Conservation (phyloP, 1,140 invertebrate species). For the Trichonephila clavipes region DNA sequence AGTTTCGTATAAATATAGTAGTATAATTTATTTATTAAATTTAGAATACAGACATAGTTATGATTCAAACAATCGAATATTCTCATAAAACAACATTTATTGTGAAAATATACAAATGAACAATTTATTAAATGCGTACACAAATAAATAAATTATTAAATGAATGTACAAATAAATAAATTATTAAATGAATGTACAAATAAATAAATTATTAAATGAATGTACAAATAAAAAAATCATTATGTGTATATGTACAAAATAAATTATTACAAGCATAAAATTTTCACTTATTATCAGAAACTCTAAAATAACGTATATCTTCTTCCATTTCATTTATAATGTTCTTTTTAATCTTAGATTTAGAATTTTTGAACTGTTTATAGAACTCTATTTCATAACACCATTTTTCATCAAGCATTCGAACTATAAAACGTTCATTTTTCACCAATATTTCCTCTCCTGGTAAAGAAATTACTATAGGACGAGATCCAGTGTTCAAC, state of each 20-base stretch:
- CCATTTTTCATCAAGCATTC: slow-evolving; percentile 5
- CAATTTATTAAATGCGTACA: too few species aligned
- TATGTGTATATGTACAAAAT: not conserved
- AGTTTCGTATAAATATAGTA: too few species aligned
- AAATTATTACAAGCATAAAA: not conserved
- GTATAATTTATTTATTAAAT: too few species aligned
- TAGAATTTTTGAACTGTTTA: not conserved
- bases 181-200: too few species aligned
- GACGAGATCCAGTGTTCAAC: not conserved
- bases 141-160: too few species aligned
- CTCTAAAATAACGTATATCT: not conserved
- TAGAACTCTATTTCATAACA: not conserved
- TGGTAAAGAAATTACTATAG: not conserved
- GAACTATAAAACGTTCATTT: not conserved
- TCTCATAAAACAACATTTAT: too few species aligned
- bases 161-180: too few species aligned
- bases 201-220: too few species aligned
- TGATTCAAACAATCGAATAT: too few species aligned
- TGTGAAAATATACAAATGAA: too few species aligned
- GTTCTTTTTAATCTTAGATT: not conserved
- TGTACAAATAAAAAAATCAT: too few species aligned
- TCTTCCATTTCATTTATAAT: not conserved
- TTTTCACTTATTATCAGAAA: not conserved
- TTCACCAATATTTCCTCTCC: not conserved
- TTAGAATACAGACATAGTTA: too few species aligned